These are phyloP conservation scores for Eupithecia vulgata DNA, from an alignment of 2,888 invertebrate species.

Conservation along the genomic window DNA sequence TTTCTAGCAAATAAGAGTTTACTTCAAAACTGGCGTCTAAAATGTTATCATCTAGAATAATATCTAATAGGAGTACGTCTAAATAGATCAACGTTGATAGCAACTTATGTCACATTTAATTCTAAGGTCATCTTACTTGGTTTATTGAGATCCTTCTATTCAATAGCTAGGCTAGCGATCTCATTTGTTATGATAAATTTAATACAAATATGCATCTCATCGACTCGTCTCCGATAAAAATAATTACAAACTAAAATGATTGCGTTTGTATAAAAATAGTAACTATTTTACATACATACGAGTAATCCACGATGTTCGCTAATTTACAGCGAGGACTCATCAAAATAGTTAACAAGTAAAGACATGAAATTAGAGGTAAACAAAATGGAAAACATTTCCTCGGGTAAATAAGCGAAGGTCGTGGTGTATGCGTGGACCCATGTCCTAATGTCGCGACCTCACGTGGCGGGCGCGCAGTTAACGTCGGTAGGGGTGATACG, in stretches of 20 bases:
- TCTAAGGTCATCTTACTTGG: conserved; percentile 34
- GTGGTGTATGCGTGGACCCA: conserved; percentile 24
- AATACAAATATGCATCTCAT: conserved; percentile 51
- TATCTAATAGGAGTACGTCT: conserved; percentile 33
- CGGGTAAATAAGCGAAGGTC: conserved; percentile 36
- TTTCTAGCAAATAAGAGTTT: conserved; percentile 43
- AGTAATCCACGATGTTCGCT: conserved; percentile 57
- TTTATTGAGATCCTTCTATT: conserved; percentile 32
- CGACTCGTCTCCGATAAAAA: conserved; percentile 65
- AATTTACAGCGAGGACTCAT: conserved; percentile 43
- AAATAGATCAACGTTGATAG: conserved; percentile 33
- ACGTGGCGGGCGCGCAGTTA: conserved; percentile 50
- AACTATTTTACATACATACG: conserved; percentile 71
- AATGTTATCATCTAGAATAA: conserved; percentile 32
- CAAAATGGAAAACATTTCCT: conserved; percentile 10
- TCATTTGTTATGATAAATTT: conserved; percentile 32
- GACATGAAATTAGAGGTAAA: conserved; percentile 11
- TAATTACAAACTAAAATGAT: conserved; percentile 78
- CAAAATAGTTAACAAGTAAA: conserved; percentile 20
- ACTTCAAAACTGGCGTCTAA: conserved; percentile 32
- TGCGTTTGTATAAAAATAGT: conserved; percentile 71
- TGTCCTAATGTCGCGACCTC: conserved; percentile 45
- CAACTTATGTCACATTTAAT: conserved; percentile 33
- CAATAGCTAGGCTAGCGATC: conserved; percentile 32
- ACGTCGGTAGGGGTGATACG: conserved; percentile 81